A percentile compares a stretch with the other conserved stretches of the same genome.
Conservation (phyloP, 2,797 vertebrate species). For the Enteromius radiatus region DNA sequence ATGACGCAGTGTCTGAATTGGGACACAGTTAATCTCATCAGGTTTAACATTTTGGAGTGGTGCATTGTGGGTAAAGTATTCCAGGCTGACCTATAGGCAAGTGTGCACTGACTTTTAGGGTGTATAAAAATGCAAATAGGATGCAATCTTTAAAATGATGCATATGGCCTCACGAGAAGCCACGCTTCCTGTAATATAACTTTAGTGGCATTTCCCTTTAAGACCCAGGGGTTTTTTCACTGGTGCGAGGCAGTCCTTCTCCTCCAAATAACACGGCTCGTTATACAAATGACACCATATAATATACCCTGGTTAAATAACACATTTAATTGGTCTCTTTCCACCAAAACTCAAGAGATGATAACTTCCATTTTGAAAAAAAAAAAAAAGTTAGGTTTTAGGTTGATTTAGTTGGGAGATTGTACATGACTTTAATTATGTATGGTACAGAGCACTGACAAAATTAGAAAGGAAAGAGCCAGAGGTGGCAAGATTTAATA, state of each 20-base stretch:
- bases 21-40: neutral
- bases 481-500: conserved; percentile 34
- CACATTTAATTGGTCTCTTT: conserved; percentile 49
- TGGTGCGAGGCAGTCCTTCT: neutral
- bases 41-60: neutral
- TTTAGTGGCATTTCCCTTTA: conserved; percentile 17
- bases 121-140: conserved; percentile 16
- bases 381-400: conserved; percentile 5
- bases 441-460: neutral
- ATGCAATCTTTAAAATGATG: conserved; percentile 28
- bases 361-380: neutral
- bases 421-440: conserved; percentile 25
- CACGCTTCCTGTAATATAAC: neutral
- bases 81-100: neutral
- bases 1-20: neutral
- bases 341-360: conserved; percentile 38
- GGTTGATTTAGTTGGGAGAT: conserved; percentile 26
- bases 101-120: neutral
- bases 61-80: neutral
- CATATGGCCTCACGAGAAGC: neutral
- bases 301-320: conserved; percentile 44
- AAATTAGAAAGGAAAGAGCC: conserved; percentile 21
- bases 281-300: conserved; percentile 34
- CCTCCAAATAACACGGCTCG: conserved; percentile 29
- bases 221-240: conserved; percentile 31